Evolutionary conservation across 1,140 invertebrate genomes (phyloP), one percentile per base, ranked within the genome.

Genomic region (Acyrthosiphon pisum): DNA sequence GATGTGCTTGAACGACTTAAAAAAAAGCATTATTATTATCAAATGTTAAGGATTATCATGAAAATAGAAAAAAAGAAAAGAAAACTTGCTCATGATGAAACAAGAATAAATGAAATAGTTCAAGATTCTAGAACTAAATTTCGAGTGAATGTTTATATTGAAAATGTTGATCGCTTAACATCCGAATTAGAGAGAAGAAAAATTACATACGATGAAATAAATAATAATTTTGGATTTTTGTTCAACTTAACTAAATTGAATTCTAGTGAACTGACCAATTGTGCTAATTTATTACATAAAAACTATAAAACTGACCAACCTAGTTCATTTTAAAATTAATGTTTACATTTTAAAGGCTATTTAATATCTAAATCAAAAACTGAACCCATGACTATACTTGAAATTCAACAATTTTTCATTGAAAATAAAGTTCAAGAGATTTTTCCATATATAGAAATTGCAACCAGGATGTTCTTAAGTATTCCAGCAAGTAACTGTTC

Each of bases 1-100:
- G 37, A 83, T 83, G 81, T 83, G 4, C 37, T 83, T 37, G 81
- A 83, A 83, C n/a, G 22, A 37, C 41, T 83, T 37, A 83, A 83
- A 37, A 35, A 41, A 83, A 83, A 83, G 6, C 81, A 20, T 37
- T 83, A 83, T 41, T 83, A 83, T 83, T 83, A 37, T 83, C 81
- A 83, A 83, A 37, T 83, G 81, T n/a, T 41, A 83, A 83, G 20
- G 81, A 83, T 20, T 83, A 83, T 83, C 35, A 41, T 37, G 81
- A 83, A 83, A 41, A 41, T 35, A 83, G 81, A 35, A 83, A 83
- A 83, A 37, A 83, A 83, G 30, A 76, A 76, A 35, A 76, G 30
- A 83, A 83, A 83, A 83, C n/a, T 83, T 83, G 81, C n/a, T 83
- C 37, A 83, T 83, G 81, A 83, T 41, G n/a, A 83, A 83, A 83